phyloP scores from a whole-genome alignment of 2,888 invertebrate genomes.

The Hanleya hanleyi region DNA sequence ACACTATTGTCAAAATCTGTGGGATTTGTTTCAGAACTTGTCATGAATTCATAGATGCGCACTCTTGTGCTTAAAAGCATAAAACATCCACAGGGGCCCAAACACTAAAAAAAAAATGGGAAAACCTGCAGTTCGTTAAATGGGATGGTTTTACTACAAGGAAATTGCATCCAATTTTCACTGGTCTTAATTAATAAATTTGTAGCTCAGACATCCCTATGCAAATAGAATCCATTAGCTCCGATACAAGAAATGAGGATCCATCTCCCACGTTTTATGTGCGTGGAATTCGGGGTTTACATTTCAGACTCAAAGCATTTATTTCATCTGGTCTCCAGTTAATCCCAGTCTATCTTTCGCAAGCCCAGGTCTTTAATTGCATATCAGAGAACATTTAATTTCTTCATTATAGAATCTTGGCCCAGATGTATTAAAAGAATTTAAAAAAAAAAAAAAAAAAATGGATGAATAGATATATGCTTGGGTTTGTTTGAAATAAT shows the following conservation, averaged over 20 bases:
- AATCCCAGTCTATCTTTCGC: neutral
- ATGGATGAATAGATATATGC: too few relatives aligned
- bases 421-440: too few relatives aligned
- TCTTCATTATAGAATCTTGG: too few relatives aligned
- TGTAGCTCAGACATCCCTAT: neutral
- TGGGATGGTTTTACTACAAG: constrained; percentile 2
- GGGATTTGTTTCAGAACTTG: neutral
- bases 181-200: constrained; percentile 9
- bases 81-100: neutral
- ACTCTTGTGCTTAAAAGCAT: neutral
- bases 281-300: neutral
- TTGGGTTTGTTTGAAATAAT: too few relatives aligned
- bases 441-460: too few relatives aligned
- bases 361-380: too few relatives aligned
- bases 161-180: constrained; percentile 10
- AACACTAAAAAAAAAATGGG: neutral
- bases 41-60: neutral
- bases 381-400: too few relatives aligned
- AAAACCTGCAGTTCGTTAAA: neutral
- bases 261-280: neutral
- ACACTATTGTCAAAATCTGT: neutral
- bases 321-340: neutral
- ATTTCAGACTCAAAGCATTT: neutral
- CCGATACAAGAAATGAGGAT: too few relatives aligned
- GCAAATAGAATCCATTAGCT: neutral